These are phyloP conservation scores for Unio pictorum DNA, from an alignment of 2,888 invertebrate genomes.

Conservation along the genomic window DNA sequence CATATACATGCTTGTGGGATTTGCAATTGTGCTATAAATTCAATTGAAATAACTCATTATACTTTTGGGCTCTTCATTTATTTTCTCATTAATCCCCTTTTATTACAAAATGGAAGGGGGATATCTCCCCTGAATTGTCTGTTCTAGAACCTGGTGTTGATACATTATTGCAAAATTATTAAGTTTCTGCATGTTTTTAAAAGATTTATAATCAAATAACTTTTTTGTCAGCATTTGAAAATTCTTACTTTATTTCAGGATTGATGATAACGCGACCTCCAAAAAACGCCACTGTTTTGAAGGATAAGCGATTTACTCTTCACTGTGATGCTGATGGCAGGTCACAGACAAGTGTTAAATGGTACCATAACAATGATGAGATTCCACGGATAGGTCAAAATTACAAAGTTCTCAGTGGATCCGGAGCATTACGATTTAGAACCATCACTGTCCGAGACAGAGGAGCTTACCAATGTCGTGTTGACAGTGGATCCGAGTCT, in stretches of 20 bases:
- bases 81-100: no score
- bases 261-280: constrained; percentile 53
- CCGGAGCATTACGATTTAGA: constrained; percentile 51
- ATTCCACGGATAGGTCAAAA: constrained; percentile 39
- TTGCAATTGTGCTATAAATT: no score
- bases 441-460: constrained; percentile 46
- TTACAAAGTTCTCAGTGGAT: constrained; percentile 41
- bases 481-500: constrained; percentile 38
- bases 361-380: constrained; percentile 50
- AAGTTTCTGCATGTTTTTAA: not conserved
- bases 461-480: constrained; percentile 56
- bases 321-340: constrained; percentile 50
- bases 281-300: constrained; percentile 49
- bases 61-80: no score
- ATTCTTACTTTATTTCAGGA: constrained; percentile 33
- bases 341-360: constrained; percentile 35
- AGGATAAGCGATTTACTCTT: constrained; percentile 43
- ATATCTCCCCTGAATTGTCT: no score
- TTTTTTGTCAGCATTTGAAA: not conserved
- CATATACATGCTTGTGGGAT: no score
- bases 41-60: no score
- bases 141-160: no score
- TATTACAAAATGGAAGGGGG: no score
- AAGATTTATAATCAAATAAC: constrained; percentile 1
- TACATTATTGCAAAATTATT: no score